Evolutionary conservation across 2,888 invertebrate genomes (phyloP).

Genomic region (Hemicrepidius hirtus): DNA sequence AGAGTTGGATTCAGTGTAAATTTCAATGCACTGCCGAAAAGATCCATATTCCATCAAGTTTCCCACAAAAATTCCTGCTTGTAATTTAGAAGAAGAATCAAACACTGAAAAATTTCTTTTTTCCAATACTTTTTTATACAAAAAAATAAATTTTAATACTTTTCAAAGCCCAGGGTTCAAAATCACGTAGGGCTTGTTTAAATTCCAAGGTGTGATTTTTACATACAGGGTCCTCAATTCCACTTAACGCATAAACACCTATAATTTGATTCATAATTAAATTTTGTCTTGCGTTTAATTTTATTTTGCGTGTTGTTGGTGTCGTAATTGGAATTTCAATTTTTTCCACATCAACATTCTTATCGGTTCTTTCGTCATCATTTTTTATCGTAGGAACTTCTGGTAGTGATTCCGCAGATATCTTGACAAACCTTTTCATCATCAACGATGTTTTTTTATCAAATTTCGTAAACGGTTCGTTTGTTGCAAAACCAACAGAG

Average conservation of each 20-base stretch:
- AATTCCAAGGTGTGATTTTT: constrained; percentile 63
- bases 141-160: constrained; percentile 56
- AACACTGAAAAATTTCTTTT: constrained; percentile 68
- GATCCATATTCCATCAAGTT: constrained; percentile 71
- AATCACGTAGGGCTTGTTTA: constrained; percentile 61
- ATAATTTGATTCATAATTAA: constrained; percentile 67
- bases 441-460: constrained; percentile 13
- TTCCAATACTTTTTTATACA: neutral
- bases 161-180: constrained; percentile 67
- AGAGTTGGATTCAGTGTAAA: constrained; percentile 55
- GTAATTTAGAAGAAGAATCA: constrained; percentile 73
- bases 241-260: constrained; percentile 60
- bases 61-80: constrained; percentile 70
- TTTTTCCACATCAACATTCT: neutral
- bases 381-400: constrained; percentile 2
- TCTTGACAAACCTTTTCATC: constrained; percentile 22
- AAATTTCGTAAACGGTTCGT: constrained; percentile 9
- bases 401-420: constrained; percentile 1
- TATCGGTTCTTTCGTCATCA: neutral
- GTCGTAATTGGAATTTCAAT: neutral
- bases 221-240: constrained; percentile 59
- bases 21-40: constrained; percentile 70
- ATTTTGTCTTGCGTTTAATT: constrained; percentile 64
- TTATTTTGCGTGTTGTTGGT: constrained; percentile 46
- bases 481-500: constrained; percentile 26